These are phyloP conservation scores for Gorsachius magnificus DNA, from an alignment of 2,797 vertebrate genomes.

Conservation along the genomic window DNA sequence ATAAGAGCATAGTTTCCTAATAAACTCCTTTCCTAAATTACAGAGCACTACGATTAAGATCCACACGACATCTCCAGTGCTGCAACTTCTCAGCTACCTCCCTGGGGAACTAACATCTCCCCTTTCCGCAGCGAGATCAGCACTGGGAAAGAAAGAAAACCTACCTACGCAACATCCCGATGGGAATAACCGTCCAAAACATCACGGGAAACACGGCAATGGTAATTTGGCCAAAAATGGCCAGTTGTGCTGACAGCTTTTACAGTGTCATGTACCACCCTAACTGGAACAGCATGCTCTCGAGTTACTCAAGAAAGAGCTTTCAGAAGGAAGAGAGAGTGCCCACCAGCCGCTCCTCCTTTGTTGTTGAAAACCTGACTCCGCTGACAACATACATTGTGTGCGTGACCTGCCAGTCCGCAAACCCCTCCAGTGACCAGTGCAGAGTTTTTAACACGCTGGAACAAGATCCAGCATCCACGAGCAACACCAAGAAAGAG, in stretches of 20 bases:
- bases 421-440: slow-evolving; percentile 84
- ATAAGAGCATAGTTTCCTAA: not conserved
- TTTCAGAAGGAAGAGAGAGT: slow-evolving; percentile 87
- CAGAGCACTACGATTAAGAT: not conserved
- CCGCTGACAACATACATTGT: slow-evolving; percentile 87
- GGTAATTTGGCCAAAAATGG: slow-evolving; percentile 82
- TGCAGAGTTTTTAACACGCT: slow-evolving; percentile 86
- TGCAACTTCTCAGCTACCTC: not conserved
- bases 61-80: not conserved
- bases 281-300: slow-evolving; percentile 86
- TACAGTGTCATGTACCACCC: slow-evolving; percentile 92
- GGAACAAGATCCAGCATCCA: slow-evolving; percentile 64
- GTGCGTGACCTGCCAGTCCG: slow-evolving; percentile 88
- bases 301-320: slow-evolving; percentile 83
- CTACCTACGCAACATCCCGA: slow-evolving; percentile 7
- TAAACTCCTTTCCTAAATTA: not conserved
- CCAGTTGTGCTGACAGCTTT: slow-evolving; percentile 84
- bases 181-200: slow-evolving; percentile 84
- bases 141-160: not conserved
- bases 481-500: slow-evolving; percentile 78
- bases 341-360: slow-evolving; percentile 82
- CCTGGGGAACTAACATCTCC: not conserved
- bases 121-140: not conserved
- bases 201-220: slow-evolving; percentile 82
- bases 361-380: slow-evolving; percentile 82